Evolutionary conservation across 35 echinoderm and acorn worm species (phyloP), one percentile per base, ranked within the genome.

Genomic region (Lytechinus pictus): DNA sequence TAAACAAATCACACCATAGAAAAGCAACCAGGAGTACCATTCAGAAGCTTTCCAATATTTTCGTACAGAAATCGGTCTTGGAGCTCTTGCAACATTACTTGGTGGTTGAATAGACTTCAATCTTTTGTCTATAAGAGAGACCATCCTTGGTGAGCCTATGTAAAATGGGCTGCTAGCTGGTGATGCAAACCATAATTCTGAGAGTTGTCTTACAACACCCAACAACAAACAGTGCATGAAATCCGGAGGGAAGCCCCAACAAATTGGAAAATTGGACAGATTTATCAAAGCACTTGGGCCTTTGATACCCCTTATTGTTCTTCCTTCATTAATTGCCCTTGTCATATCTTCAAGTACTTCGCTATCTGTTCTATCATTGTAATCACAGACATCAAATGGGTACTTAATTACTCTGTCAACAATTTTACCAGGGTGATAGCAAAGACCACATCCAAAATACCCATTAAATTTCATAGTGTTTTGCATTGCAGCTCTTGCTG

Each of bases 41-140:
- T 98, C 96, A 28, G 28, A 86, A 0, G 96, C 97, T 88, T 98
- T 98, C 96, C 97, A 98, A 10, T 9, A 71, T 95, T 86, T 96
- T 97, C 33, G 95, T 51, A 53, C 86, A 8, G 86, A 87, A 8
- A 87, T 55, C 5, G 54, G 54, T 6, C 54, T 5, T 6, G 54
- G 54, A 55, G 54, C 54, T 55, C 54, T 5, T 5, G 54, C 54
- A 55, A 55, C 54, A 6, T 6, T 55, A 55, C 10, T 55, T 55
- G 54, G 54, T 6, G 54, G 54, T 10, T 55, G 5, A 6, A 55
- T 55, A 6, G 54, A 55, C 54, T 10, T 55, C 5, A 55, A 10
- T 6, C 54, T 5, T 10, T 55, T 10, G 10, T 55, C 54, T 6
- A 55, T 6, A 10, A 55, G 5, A 6, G 54, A 55, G 5, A 55